These are phyloP conservation scores for Carassius auratus DNA, from an alignment of 2,113 vertebrate species.

Conservation along the genomic window DNA sequence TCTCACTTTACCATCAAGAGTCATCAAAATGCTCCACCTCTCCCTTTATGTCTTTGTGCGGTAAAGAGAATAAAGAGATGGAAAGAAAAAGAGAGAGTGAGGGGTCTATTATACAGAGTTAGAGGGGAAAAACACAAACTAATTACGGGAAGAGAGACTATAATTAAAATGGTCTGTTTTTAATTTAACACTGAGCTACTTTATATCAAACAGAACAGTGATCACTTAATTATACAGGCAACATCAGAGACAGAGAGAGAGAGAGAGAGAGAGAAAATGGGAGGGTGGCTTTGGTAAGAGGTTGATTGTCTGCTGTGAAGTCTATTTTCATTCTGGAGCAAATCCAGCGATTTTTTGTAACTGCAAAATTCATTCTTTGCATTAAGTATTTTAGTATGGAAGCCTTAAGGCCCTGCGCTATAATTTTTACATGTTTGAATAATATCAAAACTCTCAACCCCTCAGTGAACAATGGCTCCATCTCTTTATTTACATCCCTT, in stretches of 20 bases:
- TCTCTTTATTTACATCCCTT: not conserved
- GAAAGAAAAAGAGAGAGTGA: constrained; percentile 6
- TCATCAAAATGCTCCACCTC: constrained; percentile 6
- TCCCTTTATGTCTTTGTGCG: not conserved
- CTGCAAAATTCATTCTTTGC: not conserved
- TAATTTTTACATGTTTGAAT: not conserved
- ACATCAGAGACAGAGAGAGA: constrained; percentile 25
- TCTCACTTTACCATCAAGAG: not conserved
- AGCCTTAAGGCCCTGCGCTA: not conserved
- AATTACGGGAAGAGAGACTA: constrained; percentile 43
- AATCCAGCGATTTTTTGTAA: not conserved
- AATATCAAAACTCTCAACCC: not conserved
- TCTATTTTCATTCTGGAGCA: not conserved
- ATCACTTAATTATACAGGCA: constrained; percentile 36
- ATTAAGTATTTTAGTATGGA: not conserved
- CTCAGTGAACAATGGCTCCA: not conserved
- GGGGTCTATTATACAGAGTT: constrained; percentile 14
- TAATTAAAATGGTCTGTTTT: constrained; percentile 47
- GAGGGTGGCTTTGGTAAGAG: not conserved
- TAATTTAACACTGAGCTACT: constrained; percentile 44
- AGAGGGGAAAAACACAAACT: constrained; percentile 29
- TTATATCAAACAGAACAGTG: constrained; percentile 41
- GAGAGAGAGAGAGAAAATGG: constrained; percentile 11
- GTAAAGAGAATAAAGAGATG: constrained; percentile 21
- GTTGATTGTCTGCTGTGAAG: constrained; percentile 4